Evolutionary conservation across 2,797 vertebrate genomes (phyloP).

Genomic region (Cuniculus paca): DNA sequence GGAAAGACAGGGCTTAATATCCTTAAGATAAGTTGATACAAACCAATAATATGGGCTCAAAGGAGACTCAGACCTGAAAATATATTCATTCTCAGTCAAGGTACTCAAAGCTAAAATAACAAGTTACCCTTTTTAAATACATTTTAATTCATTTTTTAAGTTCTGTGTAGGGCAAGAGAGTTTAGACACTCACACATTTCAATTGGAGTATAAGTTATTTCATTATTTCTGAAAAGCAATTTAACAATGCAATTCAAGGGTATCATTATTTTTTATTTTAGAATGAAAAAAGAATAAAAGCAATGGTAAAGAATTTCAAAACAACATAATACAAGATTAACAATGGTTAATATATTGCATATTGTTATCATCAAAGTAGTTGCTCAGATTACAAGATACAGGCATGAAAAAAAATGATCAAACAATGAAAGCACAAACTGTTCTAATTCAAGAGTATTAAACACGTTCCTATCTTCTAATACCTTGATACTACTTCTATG

Average conservation of each 20-base stretch:
- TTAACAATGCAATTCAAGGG: slow-evolving; percentile 66
- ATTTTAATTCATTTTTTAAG: not conserved
- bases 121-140: not conserved
- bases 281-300: too few relatives aligned
- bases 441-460: slow-evolving; percentile 51
- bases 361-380: too few relatives aligned
- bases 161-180: not conserved
- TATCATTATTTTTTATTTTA: not conserved
- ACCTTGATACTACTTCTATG: slow-evolving; percentile 51
- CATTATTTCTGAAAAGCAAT: slow-evolving; percentile 62
- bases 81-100: not conserved
- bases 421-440: too few relatives aligned
- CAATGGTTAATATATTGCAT: too few relatives aligned
- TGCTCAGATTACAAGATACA: too few relatives aligned
- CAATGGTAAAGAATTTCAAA: too few relatives aligned
- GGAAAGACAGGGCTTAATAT: slow-evolving; percentile 11
- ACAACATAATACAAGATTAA: too few relatives aligned
- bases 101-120: slow-evolving; percentile 4
- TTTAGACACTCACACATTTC: slow-evolving; percentile 48
- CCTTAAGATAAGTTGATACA: slow-evolving; percentile 7
- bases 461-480: slow-evolving; percentile 60
- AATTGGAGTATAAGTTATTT: slow-evolving; percentile 67
- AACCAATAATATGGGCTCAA: not conserved
- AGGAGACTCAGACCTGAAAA: not conserved
- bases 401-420: too few relatives aligned